A percentile compares a stretch with the other conserved stretches of the same genome.
These are phyloP conservation scores for Desmophyllum pertusum DNA, from an alignment of 92 coral and sea anemone species.

Conservation along the genomic window DNA sequence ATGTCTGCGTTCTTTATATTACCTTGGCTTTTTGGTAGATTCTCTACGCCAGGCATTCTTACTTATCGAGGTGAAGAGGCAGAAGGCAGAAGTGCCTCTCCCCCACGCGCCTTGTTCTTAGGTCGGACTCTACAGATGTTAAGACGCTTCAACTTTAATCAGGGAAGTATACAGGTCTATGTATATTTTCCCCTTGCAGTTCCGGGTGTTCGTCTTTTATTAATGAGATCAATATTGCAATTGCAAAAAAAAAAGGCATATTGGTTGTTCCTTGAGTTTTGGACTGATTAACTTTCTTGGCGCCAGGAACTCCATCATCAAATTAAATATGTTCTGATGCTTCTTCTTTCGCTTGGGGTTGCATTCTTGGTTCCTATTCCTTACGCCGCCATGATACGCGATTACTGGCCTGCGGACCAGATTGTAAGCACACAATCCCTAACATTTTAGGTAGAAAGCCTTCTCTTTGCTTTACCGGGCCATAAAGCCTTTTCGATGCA, in stretches of 20 bases:
- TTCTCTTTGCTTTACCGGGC: slow-evolving; percentile 15
- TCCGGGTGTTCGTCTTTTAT: slow-evolving; percentile 31
- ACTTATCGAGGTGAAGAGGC: slow-evolving; percentile 35
- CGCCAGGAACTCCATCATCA: slow-evolving; percentile 36
- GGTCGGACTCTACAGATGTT: slow-evolving; percentile 22
- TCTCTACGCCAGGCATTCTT: slow-evolving; percentile 51
- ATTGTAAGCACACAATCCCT: no score
- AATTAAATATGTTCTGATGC: slow-evolving; percentile 36
- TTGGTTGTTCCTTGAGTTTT: slow-evolving; percentile 53
- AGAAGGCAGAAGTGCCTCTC: slow-evolving; percentile 47
- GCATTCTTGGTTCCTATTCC: not conserved
- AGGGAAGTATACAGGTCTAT: slow-evolving; percentile 33
- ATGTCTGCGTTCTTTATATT: no score
- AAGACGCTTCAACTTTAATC: slow-evolving; percentile 34
- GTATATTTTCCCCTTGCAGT: slow-evolving; percentile 10
- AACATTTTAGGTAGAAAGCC: no score
- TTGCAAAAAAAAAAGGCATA: not conserved
- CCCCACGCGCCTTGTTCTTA: slow-evolving; percentile 22
- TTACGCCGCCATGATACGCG: not conserved
- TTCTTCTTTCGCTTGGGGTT: not conserved
- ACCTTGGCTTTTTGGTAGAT: slow-evolving; percentile 50
- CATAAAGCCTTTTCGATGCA: not conserved
- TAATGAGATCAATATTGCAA: slow-evolving; percentile 30
- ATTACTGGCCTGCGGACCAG: not conserved
- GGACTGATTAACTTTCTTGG: slow-evolving; percentile 44